These are phyloP conservation scores for Diaprepes abbreviatus DNA, from an alignment of 2,888 invertebrate species.

Conservation along the genomic window DNA sequence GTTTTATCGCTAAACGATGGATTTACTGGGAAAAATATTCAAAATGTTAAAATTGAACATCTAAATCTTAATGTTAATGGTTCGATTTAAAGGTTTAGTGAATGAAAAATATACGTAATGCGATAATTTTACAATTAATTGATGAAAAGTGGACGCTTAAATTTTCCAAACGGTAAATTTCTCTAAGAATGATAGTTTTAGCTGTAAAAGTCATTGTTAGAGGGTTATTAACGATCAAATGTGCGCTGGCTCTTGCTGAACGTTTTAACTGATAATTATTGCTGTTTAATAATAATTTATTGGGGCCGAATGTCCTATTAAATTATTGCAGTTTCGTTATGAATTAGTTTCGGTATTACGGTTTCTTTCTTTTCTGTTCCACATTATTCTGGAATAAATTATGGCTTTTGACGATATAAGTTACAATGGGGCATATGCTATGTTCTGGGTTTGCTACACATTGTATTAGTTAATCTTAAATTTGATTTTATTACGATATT, in stretches of 20 bases:
- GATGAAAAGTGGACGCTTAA: neutral
- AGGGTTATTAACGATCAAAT: conserved; percentile 29
- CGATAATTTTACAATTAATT: neutral
- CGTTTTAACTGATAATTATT: conserved; percentile 37
- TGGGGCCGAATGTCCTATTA: conserved; percentile 17
- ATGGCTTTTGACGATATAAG: too few relatives aligned
- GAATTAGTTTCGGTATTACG: neutral
- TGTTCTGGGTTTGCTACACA: too few relatives aligned
- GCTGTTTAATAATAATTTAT: conserved; percentile 37
- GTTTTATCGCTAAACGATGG: too few relatives aligned
- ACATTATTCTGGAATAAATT: neutral
- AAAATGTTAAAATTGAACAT: too few relatives aligned
- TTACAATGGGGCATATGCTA: too few relatives aligned
- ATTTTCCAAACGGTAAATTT: neutral
- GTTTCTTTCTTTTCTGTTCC: conserved; percentile 18
- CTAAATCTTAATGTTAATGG: too few relatives aligned
- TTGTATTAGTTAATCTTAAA: too few relatives aligned
- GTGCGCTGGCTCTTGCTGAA: conserved; percentile 13
- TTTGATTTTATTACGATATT: too few relatives aligned
- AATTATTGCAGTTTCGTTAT: conserved; percentile 25
- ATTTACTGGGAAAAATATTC: too few relatives aligned
- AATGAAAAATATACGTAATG: too few relatives aligned
- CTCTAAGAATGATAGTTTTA: neutral
- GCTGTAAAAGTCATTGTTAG: conserved; percentile 18
- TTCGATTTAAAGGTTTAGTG: too few relatives aligned